A percentile compares a stretch with the other conserved stretches of the same genome.
Evolutionary conservation across 2,113 vertebrate species (phyloP).

Genomic region (Platycercus adscitus): DNA sequence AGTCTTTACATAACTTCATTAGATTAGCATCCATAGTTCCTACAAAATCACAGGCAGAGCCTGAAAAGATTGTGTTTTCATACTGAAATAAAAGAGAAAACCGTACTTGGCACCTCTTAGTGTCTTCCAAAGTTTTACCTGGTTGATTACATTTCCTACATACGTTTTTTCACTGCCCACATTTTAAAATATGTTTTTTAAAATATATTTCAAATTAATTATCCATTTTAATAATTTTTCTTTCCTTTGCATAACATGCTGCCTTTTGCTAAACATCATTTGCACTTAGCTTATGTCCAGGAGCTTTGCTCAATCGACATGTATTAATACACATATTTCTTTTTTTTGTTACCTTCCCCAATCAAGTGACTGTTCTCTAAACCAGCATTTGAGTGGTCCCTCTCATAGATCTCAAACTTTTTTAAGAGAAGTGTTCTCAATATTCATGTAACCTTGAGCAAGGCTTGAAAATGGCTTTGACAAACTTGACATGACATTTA

Average conservation of each 20-base stretch:
- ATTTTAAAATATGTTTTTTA: neutral
- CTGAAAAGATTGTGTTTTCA: neutral
- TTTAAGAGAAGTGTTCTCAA: slow-evolving; percentile 75
- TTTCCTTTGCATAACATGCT: neutral
- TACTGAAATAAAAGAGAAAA: neutral
- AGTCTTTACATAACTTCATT: neutral
- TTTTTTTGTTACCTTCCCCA: neutral
- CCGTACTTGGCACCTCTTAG: neutral
- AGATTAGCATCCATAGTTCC: slow-evolving; percentile 23
- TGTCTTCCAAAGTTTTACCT: neutral
- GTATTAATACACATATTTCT: slow-evolving; percentile 2
- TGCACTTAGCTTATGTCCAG: slow-evolving; percentile 51
- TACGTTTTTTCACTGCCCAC: neutral
- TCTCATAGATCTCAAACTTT: slow-evolving; percentile 52
- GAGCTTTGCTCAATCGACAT: slow-evolving; percentile 44
- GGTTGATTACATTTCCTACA: neutral
- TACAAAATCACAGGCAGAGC: neutral
- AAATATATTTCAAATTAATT: neutral
- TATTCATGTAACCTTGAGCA: slow-evolving; percentile 96
- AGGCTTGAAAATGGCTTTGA: slow-evolving; percentile 82
- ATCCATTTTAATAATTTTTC: neutral
- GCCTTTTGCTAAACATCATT: neutral
- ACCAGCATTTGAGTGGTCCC: neutral
- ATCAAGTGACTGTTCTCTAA: neutral
- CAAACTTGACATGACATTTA: slow-evolving; percentile 94